A percentile compares a stretch with the other conserved stretches of the same genome.
phyloP scores from a whole-genome alignment of 2,797 vertebrate species.

The Xerus rutilus region DNA sequence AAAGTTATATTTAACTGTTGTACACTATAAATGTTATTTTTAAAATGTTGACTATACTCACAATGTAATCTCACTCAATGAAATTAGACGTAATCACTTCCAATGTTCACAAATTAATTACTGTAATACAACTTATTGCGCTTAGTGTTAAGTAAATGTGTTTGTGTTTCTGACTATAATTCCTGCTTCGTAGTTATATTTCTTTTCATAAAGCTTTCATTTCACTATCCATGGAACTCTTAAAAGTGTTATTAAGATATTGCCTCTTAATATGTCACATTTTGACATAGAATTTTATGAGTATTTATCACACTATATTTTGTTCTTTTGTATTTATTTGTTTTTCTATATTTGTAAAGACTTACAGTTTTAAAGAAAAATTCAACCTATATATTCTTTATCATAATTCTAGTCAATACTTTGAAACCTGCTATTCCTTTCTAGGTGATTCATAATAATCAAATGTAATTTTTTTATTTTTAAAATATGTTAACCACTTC shows the following conservation, averaged over 20 bases:
- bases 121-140: neutral
- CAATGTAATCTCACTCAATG: neutral
- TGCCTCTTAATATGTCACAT: neutral
- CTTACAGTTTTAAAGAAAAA: neutral
- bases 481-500: neutral
- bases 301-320: neutral
- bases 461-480: neutral
- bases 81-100: conserved; percentile 10
- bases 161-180: conserved; percentile 1
- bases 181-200: neutral
- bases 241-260: neutral
- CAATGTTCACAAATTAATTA: conserved; percentile 1
- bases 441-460: neutral
- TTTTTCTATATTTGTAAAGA: neutral
- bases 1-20: neutral
- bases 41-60: neutral
- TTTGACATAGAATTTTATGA: neutral
- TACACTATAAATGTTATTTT: neutral
- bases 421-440: neutral
- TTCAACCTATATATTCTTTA: neutral
- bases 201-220: neutral
- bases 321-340: neutral
- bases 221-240: neutral
- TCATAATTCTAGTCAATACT: neutral
- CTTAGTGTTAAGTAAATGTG: neutral